Conservation (phyloP, 2,113 vertebrate genomes). For the Archilochus colubris region DNA sequence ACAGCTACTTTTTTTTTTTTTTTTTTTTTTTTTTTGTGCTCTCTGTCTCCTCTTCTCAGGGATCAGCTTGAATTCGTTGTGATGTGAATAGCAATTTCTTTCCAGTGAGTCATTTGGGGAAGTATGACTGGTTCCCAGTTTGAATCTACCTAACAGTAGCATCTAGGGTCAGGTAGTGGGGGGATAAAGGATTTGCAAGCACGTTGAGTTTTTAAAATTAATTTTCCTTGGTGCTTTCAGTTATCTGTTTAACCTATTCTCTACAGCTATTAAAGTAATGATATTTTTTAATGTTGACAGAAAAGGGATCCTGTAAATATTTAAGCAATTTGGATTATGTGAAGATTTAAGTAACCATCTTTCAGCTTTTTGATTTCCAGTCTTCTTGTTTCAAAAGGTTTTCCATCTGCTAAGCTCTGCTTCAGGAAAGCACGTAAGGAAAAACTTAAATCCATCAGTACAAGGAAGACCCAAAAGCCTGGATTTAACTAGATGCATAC, state of each 20-base stretch:
- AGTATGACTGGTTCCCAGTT: not conserved
- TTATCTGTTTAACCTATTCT: not conserved
- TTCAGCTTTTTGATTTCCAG: constrained; percentile 15
- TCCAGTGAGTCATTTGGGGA: not conserved
- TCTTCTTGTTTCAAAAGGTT: constrained; percentile 26
- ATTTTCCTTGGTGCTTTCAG: not conserved
- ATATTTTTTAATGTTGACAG: not conserved
- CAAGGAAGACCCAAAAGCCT: constrained; percentile 28
- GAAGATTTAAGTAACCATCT: constrained; percentile 7
- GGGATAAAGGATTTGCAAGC: not conserved
- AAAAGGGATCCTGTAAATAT: constrained; percentile 18
- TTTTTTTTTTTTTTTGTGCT: not conserved
- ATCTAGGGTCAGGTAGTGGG: not conserved
- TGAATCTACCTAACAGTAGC: not conserved
- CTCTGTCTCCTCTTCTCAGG: not conserved
- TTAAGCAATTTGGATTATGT: constrained; percentile 15
- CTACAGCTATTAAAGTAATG: not conserved
- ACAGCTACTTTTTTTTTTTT: not conserved
- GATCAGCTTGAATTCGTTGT: not conserved
- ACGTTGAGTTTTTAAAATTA: not conserved
- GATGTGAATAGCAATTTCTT: not conserved
- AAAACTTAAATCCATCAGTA: constrained; percentile 21
- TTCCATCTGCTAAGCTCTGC: constrained; percentile 35
- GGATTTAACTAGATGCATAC: constrained; percentile 30
- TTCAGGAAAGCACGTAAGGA: constrained; percentile 45